phyloP scores from a whole-genome alignment of 2,888 invertebrate species.

The Pilophorus perplexus region DNA sequence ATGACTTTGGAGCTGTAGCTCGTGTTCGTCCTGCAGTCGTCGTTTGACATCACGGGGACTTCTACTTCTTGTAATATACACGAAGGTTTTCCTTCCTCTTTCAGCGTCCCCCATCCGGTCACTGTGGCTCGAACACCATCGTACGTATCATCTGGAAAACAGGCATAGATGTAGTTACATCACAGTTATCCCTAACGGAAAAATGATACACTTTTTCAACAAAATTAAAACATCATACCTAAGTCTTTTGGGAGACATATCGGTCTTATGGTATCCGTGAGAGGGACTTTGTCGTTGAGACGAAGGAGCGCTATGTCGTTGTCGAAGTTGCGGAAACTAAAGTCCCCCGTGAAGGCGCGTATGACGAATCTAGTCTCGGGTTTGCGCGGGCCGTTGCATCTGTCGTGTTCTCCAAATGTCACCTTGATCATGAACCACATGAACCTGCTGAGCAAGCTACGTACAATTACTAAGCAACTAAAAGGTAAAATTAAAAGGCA shows the following conservation, averaged over 20 bases:
- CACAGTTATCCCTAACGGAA: no score
- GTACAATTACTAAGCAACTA: no score
- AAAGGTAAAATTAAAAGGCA: no score
- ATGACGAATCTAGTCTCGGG: constrained; percentile 78
- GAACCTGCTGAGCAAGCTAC: constrained; percentile 60
- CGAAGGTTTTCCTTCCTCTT: constrained; percentile 81
- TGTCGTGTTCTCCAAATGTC: constrained; percentile 82
- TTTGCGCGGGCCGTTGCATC: constrained; percentile 68
- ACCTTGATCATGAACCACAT: constrained; percentile 93
- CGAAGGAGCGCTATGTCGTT: constrained; percentile 81
- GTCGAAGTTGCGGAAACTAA: constrained; percentile 81
- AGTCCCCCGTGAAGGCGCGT: constrained; percentile 73
- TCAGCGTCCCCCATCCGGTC: constrained; percentile 83
- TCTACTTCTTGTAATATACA: constrained; percentile 81
- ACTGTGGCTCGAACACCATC: constrained; percentile 71
- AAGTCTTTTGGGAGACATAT: constrained; percentile 73
- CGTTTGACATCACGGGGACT: constrained; percentile 66
- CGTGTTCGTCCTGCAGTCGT: constrained; percentile 67
- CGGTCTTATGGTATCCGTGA: constrained; percentile 70
- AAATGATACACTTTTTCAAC: neutral
- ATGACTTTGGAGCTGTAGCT: constrained; percentile 80
- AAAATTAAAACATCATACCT: constrained; percentile 54
- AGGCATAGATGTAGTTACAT: no score
- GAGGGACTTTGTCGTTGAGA: constrained; percentile 75
- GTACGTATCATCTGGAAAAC: constrained; percentile 62